Base-by-base conservation (phyloP, 1,140 invertebrate genomes). In the Kradibia gibbosae region DNA sequence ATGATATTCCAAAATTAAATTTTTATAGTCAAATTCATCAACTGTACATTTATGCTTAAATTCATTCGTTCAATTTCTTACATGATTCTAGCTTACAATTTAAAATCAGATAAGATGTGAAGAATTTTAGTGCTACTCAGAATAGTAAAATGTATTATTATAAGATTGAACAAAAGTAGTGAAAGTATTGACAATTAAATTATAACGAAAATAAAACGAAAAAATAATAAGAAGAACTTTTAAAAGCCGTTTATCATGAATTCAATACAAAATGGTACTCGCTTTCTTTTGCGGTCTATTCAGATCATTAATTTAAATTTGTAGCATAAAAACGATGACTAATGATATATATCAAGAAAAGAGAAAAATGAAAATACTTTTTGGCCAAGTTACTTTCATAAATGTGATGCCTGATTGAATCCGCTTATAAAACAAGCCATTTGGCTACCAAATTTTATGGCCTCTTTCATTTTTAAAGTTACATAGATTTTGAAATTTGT, bases 201-300 rank as follows among this genome's bases (percentile, higher is more conserved):
- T 71, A 48, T 55, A 73, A 50, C 28, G 28, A 7, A 45, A 28
- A 39, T 5, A 53, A 53, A 0, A 73, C 4, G 28, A 53, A 50
- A 53, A 67, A 73, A 34, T 34, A 73, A 53, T 17, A 20, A 22
- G 31, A 34, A 3, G 15, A 31, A 55, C 45, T 78, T 82, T 82
- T 76, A 79, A 80, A 84, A 82, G 82, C 71, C 80, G 82, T 84
- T 86, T 86, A 85, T 84, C 82, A 79, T 75, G 80, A 82, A 86
- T 84, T 85, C 83, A 84, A 86, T 86, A 83, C 85, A 81, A 86
- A 55, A 82, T 20, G 48, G 0, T 55, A 39, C 55, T 67, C 57
- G 3, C 45, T 53, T 73, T 75, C 57, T 48, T 79, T 67, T 60
- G 28, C 57, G 31, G 60, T 34, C 67, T 67, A 48, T 62, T 34